A percentile compares a stretch with the other conserved stretches of the same genome.
phyloP scores from a whole-genome alignment of 2,113 vertebrate species.

The Stegostoma tigrinum region DNA sequence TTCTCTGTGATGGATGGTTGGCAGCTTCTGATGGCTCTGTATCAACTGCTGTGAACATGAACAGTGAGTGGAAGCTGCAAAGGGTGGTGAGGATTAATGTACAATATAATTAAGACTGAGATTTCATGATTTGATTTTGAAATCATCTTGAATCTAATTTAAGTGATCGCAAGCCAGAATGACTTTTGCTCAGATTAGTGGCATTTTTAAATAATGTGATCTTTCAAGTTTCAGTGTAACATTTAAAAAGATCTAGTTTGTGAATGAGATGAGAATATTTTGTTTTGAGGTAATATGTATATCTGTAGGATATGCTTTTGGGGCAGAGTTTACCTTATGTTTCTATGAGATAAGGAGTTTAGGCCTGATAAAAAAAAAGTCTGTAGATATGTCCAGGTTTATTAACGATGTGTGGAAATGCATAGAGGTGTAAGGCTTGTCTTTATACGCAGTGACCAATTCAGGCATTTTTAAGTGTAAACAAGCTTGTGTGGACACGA shows the following conservation, averaged over 20 bases:
- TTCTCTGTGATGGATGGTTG: not conserved
- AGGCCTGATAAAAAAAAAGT: not conserved
- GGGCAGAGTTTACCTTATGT: not conserved
- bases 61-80: not conserved
- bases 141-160: not conserved
- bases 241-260: too few species aligned
- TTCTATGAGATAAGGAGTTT: not conserved
- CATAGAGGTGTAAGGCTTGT: not conserved
- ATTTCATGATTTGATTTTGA: not conserved
- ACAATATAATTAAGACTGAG: too few species aligned
- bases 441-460: not conserved
- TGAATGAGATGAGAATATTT: not conserved
- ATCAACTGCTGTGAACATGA: not conserved
- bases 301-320: not conserved
- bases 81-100: not conserved
- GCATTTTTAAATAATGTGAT: too few species aligned
- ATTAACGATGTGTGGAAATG: not conserved
- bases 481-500: not conserved
- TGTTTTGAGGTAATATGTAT: not conserved
- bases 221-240: not conserved
- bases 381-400: not conserved
- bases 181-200: not conserved
- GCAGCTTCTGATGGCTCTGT: not conserved
- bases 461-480: not conserved
- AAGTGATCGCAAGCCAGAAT: not conserved